Base-by-base conservation (phyloP, 2,113 vertebrate genomes). In the Mobula birostris region DNA sequence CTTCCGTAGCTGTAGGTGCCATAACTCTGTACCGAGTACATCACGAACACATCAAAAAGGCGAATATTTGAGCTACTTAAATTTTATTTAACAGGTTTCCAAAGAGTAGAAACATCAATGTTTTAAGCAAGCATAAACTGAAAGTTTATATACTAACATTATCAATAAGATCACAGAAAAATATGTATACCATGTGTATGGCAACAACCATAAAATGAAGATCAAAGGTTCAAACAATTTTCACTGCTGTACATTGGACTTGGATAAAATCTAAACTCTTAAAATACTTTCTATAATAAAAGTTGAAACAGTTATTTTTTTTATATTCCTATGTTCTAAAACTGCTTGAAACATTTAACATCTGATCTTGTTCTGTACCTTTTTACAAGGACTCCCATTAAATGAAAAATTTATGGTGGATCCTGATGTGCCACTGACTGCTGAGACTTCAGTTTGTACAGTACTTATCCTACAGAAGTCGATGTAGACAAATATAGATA, bases 21-120 rank as follows among this genome's bases (percentile, higher is more conserved):
- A 40, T 21, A 63, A 12, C 58, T 15, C 27, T n/a, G n/a, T 61
- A 40, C 15, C 72, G 5, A 24, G 68, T 40, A 48, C 19, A 19
- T 40, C 6, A 91, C 63, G 36, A 91, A 72, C 68, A 0, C 21
- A 40, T 40, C 19, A 40, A 70, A 70, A 92, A 72, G 1, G 24
- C 36, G 17, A 92, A 92, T 17, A 92, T 92, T 92, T 19, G 40
- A 72, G 9, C 19, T 92, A 27, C 66, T 36, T 32, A 24, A 72
- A 92, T 40, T 92, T 48, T 21, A 32, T 12, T 92, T 70, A 74
- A 40, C 36, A 12, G 32, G 32, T 27, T 74, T 70, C 68, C 90
- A 92, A 92, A 72, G 21, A 72, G 68, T 32, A 92, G n/a, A 92
- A 70, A n/a, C 63, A 63, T 90, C n/a, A 32, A 70, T 70, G 63